phyloP scores from a whole-genome alignment of 2,888 invertebrate genomes.

The Polymixis lichenea region DNA sequence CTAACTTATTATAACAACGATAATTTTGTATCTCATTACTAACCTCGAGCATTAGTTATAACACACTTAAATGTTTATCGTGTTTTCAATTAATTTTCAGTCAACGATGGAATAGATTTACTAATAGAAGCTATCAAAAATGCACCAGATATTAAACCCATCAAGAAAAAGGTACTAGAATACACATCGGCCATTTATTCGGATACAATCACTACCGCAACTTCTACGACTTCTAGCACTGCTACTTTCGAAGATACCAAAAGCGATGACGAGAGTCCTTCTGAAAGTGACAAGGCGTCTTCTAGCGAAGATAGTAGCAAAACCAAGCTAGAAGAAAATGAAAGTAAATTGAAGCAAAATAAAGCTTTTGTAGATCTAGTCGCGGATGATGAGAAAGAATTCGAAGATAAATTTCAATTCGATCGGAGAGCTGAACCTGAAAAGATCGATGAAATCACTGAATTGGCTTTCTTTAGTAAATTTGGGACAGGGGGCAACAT shows the following conservation, averaged over 20 bases:
- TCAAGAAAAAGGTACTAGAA: conserved; percentile 73
- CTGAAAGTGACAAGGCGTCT: conserved; percentile 31
- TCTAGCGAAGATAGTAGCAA: conserved; percentile 43
- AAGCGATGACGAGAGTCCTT: conserved; percentile 32
- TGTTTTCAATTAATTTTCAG: conserved; percentile 70
- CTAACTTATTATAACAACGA: not conserved
- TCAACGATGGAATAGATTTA: conserved; percentile 83
- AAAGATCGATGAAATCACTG: conserved; percentile 34
- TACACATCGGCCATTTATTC: conserved; percentile 38
- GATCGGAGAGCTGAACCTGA: conserved; percentile 53
- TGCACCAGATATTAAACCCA: conserved; percentile 81
- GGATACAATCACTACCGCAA: conserved; percentile 4
- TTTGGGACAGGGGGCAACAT: conserved; percentile 11
- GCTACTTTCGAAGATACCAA: conserved; percentile 2
- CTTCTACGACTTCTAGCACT: not conserved
- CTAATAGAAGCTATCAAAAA: conserved; percentile 83
- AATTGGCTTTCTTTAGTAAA: conserved; percentile 28
- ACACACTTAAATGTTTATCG: not conserved
- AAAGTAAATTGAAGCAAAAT: conserved; percentile 27
- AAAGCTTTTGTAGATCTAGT: conserved; percentile 51
- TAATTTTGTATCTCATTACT: not conserved
- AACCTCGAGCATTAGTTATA: not conserved
- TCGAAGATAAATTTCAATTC: conserved; percentile 60
- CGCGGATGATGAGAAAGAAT: conserved; percentile 55
- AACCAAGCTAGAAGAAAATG: conserved; percentile 34